Conservation (phyloP, 2,888 invertebrate genomes). For the Drosophila birchii region DNA sequence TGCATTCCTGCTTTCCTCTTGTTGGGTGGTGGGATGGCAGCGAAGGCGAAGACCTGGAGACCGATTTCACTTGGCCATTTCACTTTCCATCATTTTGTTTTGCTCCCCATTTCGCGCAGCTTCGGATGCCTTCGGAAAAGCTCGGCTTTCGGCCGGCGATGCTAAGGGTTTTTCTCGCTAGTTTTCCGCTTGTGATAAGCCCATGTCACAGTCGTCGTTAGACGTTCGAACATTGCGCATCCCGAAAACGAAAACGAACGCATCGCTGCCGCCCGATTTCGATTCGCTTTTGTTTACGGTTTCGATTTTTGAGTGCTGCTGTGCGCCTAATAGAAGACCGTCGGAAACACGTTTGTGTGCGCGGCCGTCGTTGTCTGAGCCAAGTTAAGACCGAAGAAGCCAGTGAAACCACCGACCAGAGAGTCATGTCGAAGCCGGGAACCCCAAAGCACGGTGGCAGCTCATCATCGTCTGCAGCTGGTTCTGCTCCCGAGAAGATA, state of each 20-base stretch:
- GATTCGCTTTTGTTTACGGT: conserved; percentile 23
- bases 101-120: conserved; percentile 60
- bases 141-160: conserved; percentile 40
- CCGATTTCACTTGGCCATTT: conserved; percentile 57
- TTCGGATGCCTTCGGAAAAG: conserved; percentile 38
- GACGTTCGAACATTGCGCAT: conserved; percentile 55
- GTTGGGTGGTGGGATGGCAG: neutral
- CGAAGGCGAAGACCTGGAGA: conserved; percentile 10
- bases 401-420: conserved; percentile 34
- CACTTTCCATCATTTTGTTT: conserved; percentile 71
- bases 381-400: conserved; percentile 32
- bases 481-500: conserved; percentile 61
- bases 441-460: conserved; percentile 66
- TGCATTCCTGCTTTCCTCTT: conserved; percentile 3
- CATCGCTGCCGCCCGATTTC: conserved; percentile 10
- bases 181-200: conserved; percentile 57
- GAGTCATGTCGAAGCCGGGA: conserved; percentile 68
- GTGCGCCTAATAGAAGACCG: conserved; percentile 69
- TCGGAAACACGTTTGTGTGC: conserved; percentile 67
- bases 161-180: conserved; percentile 13
- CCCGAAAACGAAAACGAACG: conserved; percentile 7
- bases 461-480: conserved; percentile 34
- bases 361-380: conserved; percentile 19
- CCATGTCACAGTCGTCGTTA: conserved; percentile 63
- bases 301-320: conserved; percentile 49